Conservation (phyloP, 1,140 invertebrate species). For the Danaus plexippus region DNA sequence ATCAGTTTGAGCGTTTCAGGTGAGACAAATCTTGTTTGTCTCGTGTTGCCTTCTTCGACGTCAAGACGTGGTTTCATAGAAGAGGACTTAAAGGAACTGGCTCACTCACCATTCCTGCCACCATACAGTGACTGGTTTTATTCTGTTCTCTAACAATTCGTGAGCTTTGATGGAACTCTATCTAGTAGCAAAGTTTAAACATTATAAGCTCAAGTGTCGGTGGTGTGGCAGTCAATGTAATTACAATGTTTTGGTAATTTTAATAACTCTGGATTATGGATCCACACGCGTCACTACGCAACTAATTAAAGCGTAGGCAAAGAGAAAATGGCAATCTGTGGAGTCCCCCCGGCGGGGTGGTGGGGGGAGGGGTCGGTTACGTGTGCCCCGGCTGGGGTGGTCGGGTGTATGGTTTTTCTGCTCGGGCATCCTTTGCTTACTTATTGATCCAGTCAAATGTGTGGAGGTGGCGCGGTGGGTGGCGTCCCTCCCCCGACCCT, state of each 20-base stretch:
- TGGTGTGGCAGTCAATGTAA: not conserved
- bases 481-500: conserved; percentile 49
- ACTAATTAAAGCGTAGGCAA: conserved; percentile 72
- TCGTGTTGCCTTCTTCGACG: conserved; percentile 24
- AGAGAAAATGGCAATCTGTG: conserved; percentile 75
- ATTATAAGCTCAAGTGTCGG: not conserved
- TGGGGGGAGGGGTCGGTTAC: conserved; percentile 69
- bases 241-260: conserved; percentile 40
- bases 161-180: conserved; percentile 4
- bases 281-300: conserved; percentile 69
- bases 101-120: conserved; percentile 8
- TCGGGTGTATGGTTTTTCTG: conserved; percentile 73
- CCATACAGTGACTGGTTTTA: not conserved
- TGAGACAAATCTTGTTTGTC: conserved; percentile 26
- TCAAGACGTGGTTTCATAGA: conserved; percentile 19
- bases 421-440: conserved; percentile 74
- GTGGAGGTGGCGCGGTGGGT: conserved; percentile 70
- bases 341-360: conserved; percentile 71
- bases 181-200: not conserved
- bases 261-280: conserved; percentile 65
- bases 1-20: not conserved
- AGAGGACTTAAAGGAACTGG: conserved; percentile 19
- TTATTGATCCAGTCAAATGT: conserved; percentile 73
- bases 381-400: conserved; percentile 66
- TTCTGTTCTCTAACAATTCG: not conserved